Evolutionary conservation across 2,797 vertebrate genomes (phyloP), one percentile per base, ranked within the genome.

Genomic region (Sebastes miniatus): DNA sequence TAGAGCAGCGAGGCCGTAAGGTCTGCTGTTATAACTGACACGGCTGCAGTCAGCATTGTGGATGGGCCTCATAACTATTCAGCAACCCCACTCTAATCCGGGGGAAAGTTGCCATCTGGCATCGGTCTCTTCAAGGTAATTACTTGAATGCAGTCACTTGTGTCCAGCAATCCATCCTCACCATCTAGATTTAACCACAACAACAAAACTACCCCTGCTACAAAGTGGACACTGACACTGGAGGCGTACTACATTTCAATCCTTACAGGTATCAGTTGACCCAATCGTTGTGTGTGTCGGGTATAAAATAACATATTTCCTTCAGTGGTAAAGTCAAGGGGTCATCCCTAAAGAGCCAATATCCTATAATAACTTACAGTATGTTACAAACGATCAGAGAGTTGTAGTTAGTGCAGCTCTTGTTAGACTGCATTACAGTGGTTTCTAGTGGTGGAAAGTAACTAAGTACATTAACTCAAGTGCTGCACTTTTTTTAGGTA

Each of bases 61-160:
- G 58, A 85, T 79, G 81, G 27, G 31, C 31, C 71, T 76, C 63
- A 74, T 65, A 83, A 79, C 80, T 79, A 79, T 79, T 86, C 76
- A 62, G 87, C 64, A 86, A 78, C 61, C 32, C 64, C 32, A 22
- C 29, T 80, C 72, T 76, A 62, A 79, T 79, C 77, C 77, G 71
- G 29, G 69, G 32, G 57, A 24, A 85, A 85, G 68, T 61, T 8
- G 50, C 84, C 70, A 90, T 91, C 85, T 91, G 91, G 78, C 85
- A 81, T 80, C 54, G 2, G 69, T 69, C 68, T 76, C 78, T 70
- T 59, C 31, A 24, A 66, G 74, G 79, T 86, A 89, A 92, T 86
- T 91, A 92, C 87, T 70, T 65, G 78, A 80, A 81, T 84, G 86
- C 79, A 84, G 54, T 83, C 59, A 67, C 69, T 77, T 75, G 79